Base-by-base conservation (phyloP, 2,113 vertebrate genomes). In the Polypterus senegalus region DNA sequence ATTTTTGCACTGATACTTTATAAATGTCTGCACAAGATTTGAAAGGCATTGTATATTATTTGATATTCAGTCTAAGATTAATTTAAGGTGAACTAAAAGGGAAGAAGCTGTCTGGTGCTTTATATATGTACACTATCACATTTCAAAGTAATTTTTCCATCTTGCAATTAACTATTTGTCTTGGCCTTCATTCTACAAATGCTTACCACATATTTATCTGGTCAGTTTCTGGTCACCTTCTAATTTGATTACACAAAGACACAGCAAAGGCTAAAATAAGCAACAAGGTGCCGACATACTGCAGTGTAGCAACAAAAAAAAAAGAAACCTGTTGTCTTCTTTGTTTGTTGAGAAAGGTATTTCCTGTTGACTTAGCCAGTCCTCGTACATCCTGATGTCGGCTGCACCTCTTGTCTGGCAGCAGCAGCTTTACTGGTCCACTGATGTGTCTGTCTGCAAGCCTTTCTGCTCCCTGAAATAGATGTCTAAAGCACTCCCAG, bases 391-490 rank as follows among this genome's bases (percentile, higher is more conserved):
- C 59, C 0, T 48, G 67, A 65, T 82, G 71, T 67, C 79, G 78
- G 75, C 70, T 73, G 75, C 76, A 75, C 68, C 73, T 61, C 74
- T 67, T 76, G 67, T 74, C 80, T 79, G 72, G 74, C 80, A 79
- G 77, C 71, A 73, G 76, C 70, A 77, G 77, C 79, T 86, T 84
- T 80, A 74, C 74, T 71, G 77, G 61, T 77, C 77, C 74, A 76
- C 69, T 76, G 80, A 80, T 67, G 70, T 54, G 66, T 68, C 71
- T 73, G 63, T 87, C 79, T 59, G 9, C 71, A 83, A 67, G 59
- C 85, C 69, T 78, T 84, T 73, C 73, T 71, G 76, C 57, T 56
- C 47, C 77, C 75, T 71, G 76, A 79, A 79, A 76, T 64, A 67
- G 61, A 3, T 59, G 70, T 74, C 70, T 73, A 70, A 77, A 80